Evolutionary conservation across 2,797 vertebrate species (phyloP).

Genomic region (Silurus aristotelis): DNA sequence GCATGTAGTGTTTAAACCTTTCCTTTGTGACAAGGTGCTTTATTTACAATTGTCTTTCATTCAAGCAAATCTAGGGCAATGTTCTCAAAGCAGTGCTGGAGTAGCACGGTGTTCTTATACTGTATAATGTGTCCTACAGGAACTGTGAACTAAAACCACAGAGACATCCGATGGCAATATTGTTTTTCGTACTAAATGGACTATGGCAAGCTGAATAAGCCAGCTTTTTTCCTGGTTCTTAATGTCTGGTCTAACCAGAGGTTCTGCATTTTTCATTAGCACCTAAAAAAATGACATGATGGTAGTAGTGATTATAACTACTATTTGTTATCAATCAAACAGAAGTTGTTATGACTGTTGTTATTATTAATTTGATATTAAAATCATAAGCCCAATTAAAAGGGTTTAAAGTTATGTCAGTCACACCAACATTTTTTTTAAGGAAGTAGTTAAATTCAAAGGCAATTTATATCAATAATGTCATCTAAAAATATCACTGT

Average conservation of each 20-base stretch:
- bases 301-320: neutral
- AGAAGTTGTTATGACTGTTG: neutral
- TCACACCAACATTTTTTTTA: neutral
- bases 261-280: conserved; percentile 16
- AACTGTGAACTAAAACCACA: conserved; percentile 14
- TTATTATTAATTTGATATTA: neutral
- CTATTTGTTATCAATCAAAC: neutral
- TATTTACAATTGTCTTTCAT: conserved; percentile 6
- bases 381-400: neutral
- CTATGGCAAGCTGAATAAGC: conserved; percentile 10
- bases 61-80: neutral
- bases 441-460: neutral
- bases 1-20: neutral
- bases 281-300: neutral
- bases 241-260: neutral
- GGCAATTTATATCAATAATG: neutral
- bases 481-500: neutral
- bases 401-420: neutral
- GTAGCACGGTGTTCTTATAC: neutral
- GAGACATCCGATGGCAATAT: neutral
- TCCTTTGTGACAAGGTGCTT: conserved; percentile 13
- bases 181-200: conserved; percentile 20
- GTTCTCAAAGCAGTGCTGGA: neutral
- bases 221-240: neutral
- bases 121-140: conserved; percentile 12